phyloP scores from a whole-genome alignment of 1,140 invertebrate species.

The Paralvinella palmiformis region DNA sequence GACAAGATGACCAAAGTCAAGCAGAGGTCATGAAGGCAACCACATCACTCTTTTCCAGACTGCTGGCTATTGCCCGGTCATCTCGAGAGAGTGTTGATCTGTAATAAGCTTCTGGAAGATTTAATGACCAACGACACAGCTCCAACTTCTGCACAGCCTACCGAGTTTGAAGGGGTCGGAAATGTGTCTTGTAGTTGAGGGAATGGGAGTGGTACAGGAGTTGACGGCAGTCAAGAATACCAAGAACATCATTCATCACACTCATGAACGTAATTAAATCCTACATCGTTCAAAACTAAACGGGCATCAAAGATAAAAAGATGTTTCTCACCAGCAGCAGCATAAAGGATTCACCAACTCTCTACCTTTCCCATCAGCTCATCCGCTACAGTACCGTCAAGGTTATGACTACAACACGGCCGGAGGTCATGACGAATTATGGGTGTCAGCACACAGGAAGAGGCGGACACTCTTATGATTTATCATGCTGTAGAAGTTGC shows the following conservation, averaged over 20 bases:
- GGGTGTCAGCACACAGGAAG: too few species aligned
- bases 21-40: not conserved
- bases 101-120: not conserved
- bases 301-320: not conserved
- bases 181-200: not conserved
- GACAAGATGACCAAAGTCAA: slow-evolving; percentile 7
- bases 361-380: too few species aligned
- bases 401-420: too few species aligned
- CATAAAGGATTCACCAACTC: not conserved
- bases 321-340: not conserved
- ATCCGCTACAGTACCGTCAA: too few species aligned
- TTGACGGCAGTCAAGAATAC: slow-evolving; percentile 1
- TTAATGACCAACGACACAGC: not conserved
- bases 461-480: too few species aligned
- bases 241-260: not conserved
- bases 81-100: not conserved
- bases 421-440: too few species aligned
- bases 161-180: too few species aligned
- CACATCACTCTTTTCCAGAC: not conserved
- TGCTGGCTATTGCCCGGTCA: not conserved
- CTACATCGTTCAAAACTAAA: not conserved
- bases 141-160: not conserved
- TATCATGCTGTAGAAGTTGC: too few species aligned
- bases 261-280: not conserved
- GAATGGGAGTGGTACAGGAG: not conserved